Evolutionary conservation across 1,140 invertebrate species (phyloP), one percentile per base, ranked within the genome.

Genomic region (Bradysia coprophila): DNA sequence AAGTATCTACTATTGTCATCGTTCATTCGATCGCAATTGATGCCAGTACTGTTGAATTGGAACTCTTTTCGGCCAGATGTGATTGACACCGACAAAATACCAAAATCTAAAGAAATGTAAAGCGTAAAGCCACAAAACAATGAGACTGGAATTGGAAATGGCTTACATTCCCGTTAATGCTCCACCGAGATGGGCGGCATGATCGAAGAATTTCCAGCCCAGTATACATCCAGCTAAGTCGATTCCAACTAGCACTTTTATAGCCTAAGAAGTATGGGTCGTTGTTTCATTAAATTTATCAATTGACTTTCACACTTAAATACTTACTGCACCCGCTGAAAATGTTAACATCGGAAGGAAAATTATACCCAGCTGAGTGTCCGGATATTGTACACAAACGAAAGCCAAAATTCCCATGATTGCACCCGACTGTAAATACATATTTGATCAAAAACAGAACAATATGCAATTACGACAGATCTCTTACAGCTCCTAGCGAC

Each of bases 171-270:
- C 93, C 68, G 81, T 91, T 32, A 90, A 52, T 31, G 84, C 79
- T 40, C 93, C 93, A 38, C 90, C 89, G 49, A 98, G 73, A 80
- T 98, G 94, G 21, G 90, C 93, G n/a, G 92, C 91, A 68, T 98
- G 93, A 57, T 98, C 94, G 58, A 97, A 87, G 44, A 89, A 72
- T 59, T 75, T 78, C 90, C 91, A 97, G n/a, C 84, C 73, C 19
- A 91, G 54, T 4, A 92, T 22, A 28, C 93, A 68, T 16, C 92
- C 92, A 20, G 73, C 65, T 38, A 75, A 57, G 63, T 97, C 93
- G 24, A 96, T 54, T 2, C 72, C 67, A 56, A 96, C 74, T 36
- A 96, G 67, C 9, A 73, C 78, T 68, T 90, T 91, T 22, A 97
- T 73, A 38, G 83, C 92, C 84, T 89, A 58, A 42, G 67, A 65